A percentile compares a stretch with the other conserved stretches of the same genome.
Conservation (phyloP, 1,140 invertebrate species). For the Agrilus planipennis region DNA sequence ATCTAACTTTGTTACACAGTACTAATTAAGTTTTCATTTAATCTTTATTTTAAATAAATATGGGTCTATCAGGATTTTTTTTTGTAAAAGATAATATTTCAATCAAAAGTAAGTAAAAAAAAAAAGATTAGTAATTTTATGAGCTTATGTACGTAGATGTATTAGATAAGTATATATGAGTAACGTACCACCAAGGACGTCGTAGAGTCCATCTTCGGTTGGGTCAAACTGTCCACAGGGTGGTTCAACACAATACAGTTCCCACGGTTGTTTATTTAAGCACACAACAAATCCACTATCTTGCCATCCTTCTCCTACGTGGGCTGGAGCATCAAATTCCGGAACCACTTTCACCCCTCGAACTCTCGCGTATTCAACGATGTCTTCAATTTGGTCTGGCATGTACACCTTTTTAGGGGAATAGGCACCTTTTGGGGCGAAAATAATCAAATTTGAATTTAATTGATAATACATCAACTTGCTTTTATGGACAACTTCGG, state of each 20-base stretch:
- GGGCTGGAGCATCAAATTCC: slow-evolving; percentile 79
- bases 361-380: slow-evolving; percentile 55
- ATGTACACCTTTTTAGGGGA: slow-evolving; percentile 49
- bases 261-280: slow-evolving; percentile 66
- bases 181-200: slow-evolving; percentile 48
- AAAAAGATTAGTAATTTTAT: too few relatives aligned
- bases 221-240: slow-evolving; percentile 80
- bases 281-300: slow-evolving; percentile 50
- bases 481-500: too few relatives aligned
- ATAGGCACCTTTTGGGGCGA: slow-evolving; percentile 71
- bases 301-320: slow-evolving; percentile 82
- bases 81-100: too few relatives aligned
- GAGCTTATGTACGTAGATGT: too few relatives aligned
- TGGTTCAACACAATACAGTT: slow-evolving; percentile 65
- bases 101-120: too few relatives aligned
- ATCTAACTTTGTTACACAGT: too few relatives aligned
- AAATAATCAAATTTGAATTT: too few relatives aligned
- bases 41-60: background rate
- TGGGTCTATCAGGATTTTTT: background rate
- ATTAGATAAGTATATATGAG: too few relatives aligned
- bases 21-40: too few relatives aligned
- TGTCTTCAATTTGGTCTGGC: slow-evolving; percentile 37
- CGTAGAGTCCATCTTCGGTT: slow-evolving; percentile 58
- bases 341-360: slow-evolving; percentile 67
- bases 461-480: too few relatives aligned